Conservation (phyloP, 2,797 vertebrate genomes). For the Ciconia nigra region DNA sequence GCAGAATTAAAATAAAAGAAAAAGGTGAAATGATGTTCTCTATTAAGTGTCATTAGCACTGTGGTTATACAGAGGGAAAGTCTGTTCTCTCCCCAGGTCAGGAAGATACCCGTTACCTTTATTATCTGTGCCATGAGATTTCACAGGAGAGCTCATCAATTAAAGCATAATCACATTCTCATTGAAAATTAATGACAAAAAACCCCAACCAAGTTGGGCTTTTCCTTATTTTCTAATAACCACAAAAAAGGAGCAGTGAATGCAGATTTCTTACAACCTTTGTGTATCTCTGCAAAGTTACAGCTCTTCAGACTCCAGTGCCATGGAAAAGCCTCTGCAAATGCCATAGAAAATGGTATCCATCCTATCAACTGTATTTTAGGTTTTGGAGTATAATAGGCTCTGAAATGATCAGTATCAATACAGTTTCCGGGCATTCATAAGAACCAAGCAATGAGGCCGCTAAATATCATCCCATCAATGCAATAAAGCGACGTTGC, state of each 20-base stretch:
- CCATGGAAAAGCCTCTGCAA: slow-evolving; percentile 37
- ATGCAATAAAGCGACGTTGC: slow-evolving; percentile 28
- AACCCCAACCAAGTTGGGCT: neutral
- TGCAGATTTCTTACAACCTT: slow-evolving; percentile 40
- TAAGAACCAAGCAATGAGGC: slow-evolving; percentile 40
- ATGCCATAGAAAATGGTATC: neutral
- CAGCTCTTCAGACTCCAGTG: slow-evolving; percentile 17
- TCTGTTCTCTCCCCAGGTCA: slow-evolving; percentile 22
- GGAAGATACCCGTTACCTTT: slow-evolving; percentile 50
- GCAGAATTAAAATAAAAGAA: neutral
- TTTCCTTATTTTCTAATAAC: slow-evolving; percentile 45
- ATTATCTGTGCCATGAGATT: slow-evolving; percentile 26
- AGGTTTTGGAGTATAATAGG: slow-evolving; percentile 13
- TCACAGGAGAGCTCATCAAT: slow-evolving; percentile 54
- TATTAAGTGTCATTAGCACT: slow-evolving; percentile 15
- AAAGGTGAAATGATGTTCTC: neutral
- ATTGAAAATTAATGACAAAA: slow-evolving; percentile 32
- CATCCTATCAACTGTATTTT: neutral
- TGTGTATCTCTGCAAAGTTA: slow-evolving; percentile 23
- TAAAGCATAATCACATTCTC: slow-evolving; percentile 40
- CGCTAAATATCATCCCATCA: slow-evolving; percentile 43
- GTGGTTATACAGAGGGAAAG: slow-evolving; percentile 7
- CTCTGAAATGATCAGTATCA: slow-evolving; percentile 30
- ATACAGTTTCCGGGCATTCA: slow-evolving; percentile 33
- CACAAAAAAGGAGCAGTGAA: slow-evolving; percentile 6